Evolutionary conservation across 1,140 invertebrate species (phyloP), one percentile per base, ranked within the genome.

Genomic region (Tenebrio molitor): DNA sequence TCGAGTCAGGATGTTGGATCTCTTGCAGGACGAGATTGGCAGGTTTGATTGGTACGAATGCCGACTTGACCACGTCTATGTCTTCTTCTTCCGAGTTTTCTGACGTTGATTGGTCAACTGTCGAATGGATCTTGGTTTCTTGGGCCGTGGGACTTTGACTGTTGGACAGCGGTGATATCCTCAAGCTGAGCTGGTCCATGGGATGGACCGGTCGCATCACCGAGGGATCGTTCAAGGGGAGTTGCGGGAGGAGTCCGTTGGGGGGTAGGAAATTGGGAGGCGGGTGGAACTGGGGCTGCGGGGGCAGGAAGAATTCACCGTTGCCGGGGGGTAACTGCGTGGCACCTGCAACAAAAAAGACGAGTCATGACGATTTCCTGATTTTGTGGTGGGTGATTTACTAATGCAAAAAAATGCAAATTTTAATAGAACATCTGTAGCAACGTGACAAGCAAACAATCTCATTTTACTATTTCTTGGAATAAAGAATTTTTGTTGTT

Each of bases 51-150:
- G 87, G 87, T 0, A 87, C 87, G 81, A 92, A 93, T 23, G 91
- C 92, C 14, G 91, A 93, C 79, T 91, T 91, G 0, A 92, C 88
- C 36, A 93, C 92, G 71, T 93, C 91, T 71, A 91, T 90, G 42
- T 87, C 87, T 77, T 91, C 89, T 66, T 90, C 89, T 21, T 90
- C 88, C 36, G 85, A 84, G 39, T 79, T 70, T 73, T 88, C 88
- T n/a, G 88, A 88, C 33, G 77, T 79, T 14, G 81, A 85, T 29
- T 83, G 42, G 46, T 90, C 89, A 64, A 89, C 86, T 1, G 87
- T 87, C 3, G 89, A 90, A 77, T 89, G 88, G 0, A 87, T 85
- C 80, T 87, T 87, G 1, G 81, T 81, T 34, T 79, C 76, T 41
- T 74, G 73, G 2, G 67, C 66, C 8, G 50, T 64, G 2, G 33